Conservation (phyloP, 2,888 invertebrate genomes). For the Microdon myrmicae region DNA sequence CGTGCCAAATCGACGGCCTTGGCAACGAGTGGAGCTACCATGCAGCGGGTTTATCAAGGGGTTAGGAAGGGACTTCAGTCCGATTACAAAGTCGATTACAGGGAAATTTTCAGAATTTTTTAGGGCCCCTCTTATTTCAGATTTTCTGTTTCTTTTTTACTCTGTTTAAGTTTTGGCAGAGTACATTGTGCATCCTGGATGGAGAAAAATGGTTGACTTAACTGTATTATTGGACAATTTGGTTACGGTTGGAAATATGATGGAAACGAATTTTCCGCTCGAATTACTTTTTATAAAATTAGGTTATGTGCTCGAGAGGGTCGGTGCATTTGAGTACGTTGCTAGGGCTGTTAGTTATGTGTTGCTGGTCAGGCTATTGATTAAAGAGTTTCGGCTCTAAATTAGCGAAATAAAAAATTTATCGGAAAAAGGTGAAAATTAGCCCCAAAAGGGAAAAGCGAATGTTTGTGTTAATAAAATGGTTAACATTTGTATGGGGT, state of each 20-base stretch:
- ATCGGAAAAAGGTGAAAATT: background rate
- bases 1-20: constrained; percentile 17
- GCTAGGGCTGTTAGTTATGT: too few relatives aligned
- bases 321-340: too few relatives aligned
- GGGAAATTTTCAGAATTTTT: constrained; percentile 15
- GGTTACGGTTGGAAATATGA: constrained; percentile 46
- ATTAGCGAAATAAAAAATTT: constrained; percentile 1
- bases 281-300: constrained; percentile 31
- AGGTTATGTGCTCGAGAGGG: background rate
- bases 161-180: constrained; percentile 1
- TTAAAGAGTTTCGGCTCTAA: too few relatives aligned
- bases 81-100: constrained; percentile 20
- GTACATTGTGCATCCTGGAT: background rate
- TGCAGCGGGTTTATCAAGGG: too few relatives aligned
- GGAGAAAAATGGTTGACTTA: constrained; percentile 27
- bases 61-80: background rate
- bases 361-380: background rate
- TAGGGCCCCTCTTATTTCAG: constrained; percentile 4
- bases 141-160: constrained; percentile 1
- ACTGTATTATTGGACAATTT: constrained; percentile 46
- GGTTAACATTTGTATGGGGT: too few relatives aligned
- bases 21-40: constrained; percentile 1
- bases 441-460: too few relatives aligned
- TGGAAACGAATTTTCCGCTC: constrained; percentile 43
- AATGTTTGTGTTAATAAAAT: too few relatives aligned